Percentiles rank a stretch among this genome's conserved stretches.
Evolutionary conservation across 2,797 vertebrate genomes (phyloP).

Genomic region (Cephalopachus bancanus): DNA sequence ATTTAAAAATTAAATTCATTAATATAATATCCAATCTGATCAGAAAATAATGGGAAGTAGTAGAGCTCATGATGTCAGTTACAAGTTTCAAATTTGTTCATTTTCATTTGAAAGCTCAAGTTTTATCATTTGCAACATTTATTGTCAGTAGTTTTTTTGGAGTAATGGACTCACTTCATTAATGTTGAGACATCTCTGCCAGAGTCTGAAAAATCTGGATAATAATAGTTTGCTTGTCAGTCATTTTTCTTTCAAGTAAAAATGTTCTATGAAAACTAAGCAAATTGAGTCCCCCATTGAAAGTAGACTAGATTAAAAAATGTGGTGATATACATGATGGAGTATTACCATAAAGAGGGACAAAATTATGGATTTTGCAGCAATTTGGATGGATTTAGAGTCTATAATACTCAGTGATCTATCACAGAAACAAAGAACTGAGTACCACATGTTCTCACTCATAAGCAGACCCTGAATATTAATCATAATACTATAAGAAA

Average conservation of each 20-base stretch:
- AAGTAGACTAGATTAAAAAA: too few species aligned
- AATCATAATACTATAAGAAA: too few species aligned
- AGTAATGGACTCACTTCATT: constrained; percentile 35
- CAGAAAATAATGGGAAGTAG: neutral
- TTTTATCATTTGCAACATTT: neutral
- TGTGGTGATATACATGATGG: too few species aligned
- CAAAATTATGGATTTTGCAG: too few species aligned
- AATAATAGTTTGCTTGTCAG: constrained; percentile 3
- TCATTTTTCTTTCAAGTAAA: constrained; percentile 26
- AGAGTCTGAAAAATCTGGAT: constrained; percentile 12
- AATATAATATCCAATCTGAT: neutral
- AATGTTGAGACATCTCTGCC: constrained; percentile 16
- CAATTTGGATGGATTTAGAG: too few species aligned
- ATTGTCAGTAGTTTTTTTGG: neutral
- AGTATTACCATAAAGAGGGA: too few species aligned
- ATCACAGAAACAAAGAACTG: too few species aligned
- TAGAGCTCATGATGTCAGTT: neutral
- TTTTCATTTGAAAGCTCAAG: constrained; percentile 40
- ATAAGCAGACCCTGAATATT: too few species aligned
- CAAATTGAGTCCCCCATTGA: too few species aligned
- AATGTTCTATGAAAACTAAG: neutral
- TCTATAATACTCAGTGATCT: too few species aligned
- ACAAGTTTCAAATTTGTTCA: neutral
- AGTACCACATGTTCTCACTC: too few species aligned
- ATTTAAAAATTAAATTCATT: neutral